A percentile compares a stretch with the other conserved stretches of the same genome.
phyloP scores from a whole-genome alignment of 1,140 invertebrate species.

The Wasmannia auropunctata region DNA sequence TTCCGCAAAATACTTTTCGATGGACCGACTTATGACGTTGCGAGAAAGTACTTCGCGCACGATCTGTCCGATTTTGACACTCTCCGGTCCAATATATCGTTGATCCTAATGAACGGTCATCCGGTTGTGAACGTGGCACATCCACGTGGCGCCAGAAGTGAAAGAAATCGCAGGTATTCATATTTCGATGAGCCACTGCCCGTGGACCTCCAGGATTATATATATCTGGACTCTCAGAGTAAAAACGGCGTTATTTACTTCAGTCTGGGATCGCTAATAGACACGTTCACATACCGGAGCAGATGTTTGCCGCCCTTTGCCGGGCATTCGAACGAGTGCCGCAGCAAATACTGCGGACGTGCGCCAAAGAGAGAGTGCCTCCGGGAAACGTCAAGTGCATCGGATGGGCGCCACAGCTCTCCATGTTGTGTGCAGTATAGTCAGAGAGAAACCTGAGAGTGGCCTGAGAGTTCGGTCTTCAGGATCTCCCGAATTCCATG shows the following conservation, averaged over 20 bases:
- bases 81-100: constrained; percentile 34
- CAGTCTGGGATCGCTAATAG: constrained; percentile 64
- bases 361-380: constrained; percentile 71
- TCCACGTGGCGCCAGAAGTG: constrained; percentile 70
- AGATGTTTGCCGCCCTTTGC: constrained; percentile 63
- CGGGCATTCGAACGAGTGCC: constrained; percentile 66
- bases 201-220: constrained; percentile 60
- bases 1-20: constrained; percentile 19
- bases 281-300: constrained; percentile 54
- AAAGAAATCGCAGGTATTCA: constrained; percentile 74
- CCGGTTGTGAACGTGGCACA: not conserved
- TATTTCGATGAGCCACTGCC: constrained; percentile 45
- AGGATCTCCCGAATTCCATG: too few species aligned
- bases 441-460: too few species aligned
- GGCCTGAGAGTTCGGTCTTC: too few species aligned
- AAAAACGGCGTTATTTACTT: constrained; percentile 66
- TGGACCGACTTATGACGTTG: not conserved
- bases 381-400: constrained; percentile 86
- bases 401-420: constrained; percentile 88
- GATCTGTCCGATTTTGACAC: constrained; percentile 53
- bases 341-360: constrained; percentile 73
- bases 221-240: constrained; percentile 58
- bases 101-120: constrained; percentile 55
- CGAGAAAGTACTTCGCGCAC: constrained; percentile 48
- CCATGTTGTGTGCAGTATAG: constrained; percentile 86